These are phyloP conservation scores for Papilio polytes DNA, from an alignment of 1,140 invertebrate genomes.

Conservation along the genomic window DNA sequence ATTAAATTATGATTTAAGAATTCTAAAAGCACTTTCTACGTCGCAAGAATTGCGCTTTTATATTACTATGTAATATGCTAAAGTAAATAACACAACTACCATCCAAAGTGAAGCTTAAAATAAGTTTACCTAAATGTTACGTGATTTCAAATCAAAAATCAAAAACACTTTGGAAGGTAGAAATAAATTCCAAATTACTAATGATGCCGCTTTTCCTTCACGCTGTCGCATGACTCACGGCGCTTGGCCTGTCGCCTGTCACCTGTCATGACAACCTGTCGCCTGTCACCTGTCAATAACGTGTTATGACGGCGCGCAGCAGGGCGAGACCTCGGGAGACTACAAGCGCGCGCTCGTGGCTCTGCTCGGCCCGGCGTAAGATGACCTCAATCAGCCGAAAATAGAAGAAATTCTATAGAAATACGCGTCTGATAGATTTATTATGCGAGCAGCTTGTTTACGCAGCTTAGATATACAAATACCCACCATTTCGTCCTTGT, in stretches of 20 bases:
- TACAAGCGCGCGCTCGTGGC: slow-evolving; percentile 88
- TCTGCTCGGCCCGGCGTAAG: slow-evolving; percentile 81
- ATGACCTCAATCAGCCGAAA: neutral
- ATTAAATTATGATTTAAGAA: neutral
- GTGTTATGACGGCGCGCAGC: slow-evolving; percentile 68
- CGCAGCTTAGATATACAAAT: neutral
- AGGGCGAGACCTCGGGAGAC: slow-evolving; percentile 90
- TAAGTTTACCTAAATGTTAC: too few species aligned
- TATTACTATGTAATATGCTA: too few species aligned
- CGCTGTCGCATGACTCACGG: slow-evolving; percentile 45
- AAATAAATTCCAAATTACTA: slow-evolving; percentile 33
- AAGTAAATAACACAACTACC: too few species aligned
- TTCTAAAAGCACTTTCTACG: too few species aligned
- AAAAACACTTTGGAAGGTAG: slow-evolving; percentile 14
- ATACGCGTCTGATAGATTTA: neutral
- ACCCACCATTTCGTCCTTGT: slow-evolving; percentile 17
- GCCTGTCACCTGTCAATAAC: slow-evolving; percentile 25
- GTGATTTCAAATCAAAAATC: too few species aligned
- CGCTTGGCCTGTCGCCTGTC: slow-evolving; percentile 28
- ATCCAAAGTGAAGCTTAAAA: too few species aligned
- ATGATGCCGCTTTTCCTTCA: slow-evolving; percentile 43
- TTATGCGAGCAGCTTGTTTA: neutral
- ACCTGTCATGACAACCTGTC: slow-evolving; percentile 39
- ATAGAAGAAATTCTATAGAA: neutral
- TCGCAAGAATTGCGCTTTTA: too few species aligned